Conservation (phyloP, 2,888 invertebrate species). For the Agrochola lota region DNA sequence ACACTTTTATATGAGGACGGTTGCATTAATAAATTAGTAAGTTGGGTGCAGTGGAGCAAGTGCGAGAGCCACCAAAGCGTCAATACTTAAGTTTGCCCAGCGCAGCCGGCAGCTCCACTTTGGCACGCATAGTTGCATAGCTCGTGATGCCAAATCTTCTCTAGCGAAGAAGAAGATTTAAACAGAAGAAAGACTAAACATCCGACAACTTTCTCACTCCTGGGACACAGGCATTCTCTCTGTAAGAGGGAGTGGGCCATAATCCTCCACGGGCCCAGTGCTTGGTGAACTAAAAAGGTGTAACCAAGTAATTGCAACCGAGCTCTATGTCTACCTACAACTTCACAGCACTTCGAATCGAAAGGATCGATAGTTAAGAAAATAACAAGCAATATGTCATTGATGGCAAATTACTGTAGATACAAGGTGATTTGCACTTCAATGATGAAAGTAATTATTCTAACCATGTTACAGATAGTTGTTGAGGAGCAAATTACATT, state of each 20-base stretch:
- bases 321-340: neutral
- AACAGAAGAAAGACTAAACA: no score
- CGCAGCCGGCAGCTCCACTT: no score
- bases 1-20: neutral
- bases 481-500: neutral
- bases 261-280: neutral
- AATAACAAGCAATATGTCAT: conserved; percentile 13
- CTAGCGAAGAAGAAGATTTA: neutral
- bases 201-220: neutral
- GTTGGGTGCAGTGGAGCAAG: neutral
- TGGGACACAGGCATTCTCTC: neutral
- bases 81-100: neutral
- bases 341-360: neutral
- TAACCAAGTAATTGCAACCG: neutral
- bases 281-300: neutral
- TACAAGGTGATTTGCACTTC: conserved; percentile 5
- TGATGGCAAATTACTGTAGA: conserved; percentile 1
- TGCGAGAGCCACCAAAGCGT: neutral
- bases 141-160: neutral
- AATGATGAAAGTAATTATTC: neutral
- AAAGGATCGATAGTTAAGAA: neutral
- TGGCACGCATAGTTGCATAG: neutral
- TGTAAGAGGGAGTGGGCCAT: neutral
- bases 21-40: neutral
- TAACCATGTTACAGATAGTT: neutral